Evolutionary conservation across 2,888 invertebrate species (phyloP), one percentile per base, ranked within the genome.

Genomic region (Mesodorylaimus sp.): DNA sequence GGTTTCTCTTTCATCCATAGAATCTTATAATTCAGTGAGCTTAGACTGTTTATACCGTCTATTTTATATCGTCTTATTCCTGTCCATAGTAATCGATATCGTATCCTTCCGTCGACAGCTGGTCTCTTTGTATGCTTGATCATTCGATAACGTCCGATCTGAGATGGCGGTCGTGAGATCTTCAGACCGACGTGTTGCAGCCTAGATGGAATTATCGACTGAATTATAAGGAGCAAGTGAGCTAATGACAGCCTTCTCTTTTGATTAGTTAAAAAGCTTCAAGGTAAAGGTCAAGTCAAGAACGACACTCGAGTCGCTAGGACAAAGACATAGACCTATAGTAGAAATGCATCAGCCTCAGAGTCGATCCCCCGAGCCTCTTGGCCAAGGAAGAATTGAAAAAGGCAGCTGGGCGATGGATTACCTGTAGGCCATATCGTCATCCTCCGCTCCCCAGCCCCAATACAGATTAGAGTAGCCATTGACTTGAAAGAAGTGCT

Each of bases 121-220:
- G 54, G 42, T 19, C 53, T 19, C 51, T 68, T 68, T 21, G 54
- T 52, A 52, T 67, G 67, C 26, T 63, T 53, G n/a, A 66, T 61
- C 66, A 68, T 67, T 52, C 65, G 66, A 55, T 59, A 67, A 26
- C 66, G 57, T 3, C 65, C 67, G 29, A 73, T 62, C 51, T 65
- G 62, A 50, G 66, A 65, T n/a, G 72, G 71, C 0, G 73, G 73
- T 37, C 74, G 57, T 1, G 70, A 69, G 25, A 74, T 66, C 42
- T 66, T 59, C 27, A 70, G 56, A 10, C 68, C 69, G 3, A 64
- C 61, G 47, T 63, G 66, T 51, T 63, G 61, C 48, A 69, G 56
- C 51, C 66, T 62, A 52, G 2, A 52, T 38, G 41, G 46, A 45
- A 46, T 27, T 23, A 45, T 21, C n/a, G 19, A 24, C 23, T 7